Percentiles rank a stretch among this genome's conserved stretches.
phyloP scores from a whole-genome alignment of 1,140 invertebrate species.

The Plectrocnemia conspersa region DNA sequence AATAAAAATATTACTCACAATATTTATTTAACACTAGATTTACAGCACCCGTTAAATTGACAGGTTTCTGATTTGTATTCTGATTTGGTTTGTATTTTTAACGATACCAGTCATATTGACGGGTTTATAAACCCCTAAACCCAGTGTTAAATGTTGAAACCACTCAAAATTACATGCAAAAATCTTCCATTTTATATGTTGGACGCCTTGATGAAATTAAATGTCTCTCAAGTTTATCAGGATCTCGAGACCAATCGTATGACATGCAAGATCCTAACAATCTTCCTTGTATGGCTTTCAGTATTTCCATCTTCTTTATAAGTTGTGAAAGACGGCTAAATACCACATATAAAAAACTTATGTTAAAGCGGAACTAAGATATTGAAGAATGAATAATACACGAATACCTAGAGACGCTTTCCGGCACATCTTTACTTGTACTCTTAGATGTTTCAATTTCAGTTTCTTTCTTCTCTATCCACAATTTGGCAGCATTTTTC shows the following conservation, averaged over 20 bases:
- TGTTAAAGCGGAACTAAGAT: background rate
- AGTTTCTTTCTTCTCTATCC: conserved; percentile 5
- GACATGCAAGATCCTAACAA: conserved; percentile 3
- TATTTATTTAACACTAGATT: no score
- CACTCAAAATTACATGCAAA: background rate
- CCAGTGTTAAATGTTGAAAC: no score
- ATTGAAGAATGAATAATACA: background rate
- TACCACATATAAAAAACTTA: background rate
- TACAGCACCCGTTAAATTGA: no score
- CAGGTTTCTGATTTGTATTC: no score
- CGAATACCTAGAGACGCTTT: background rate
- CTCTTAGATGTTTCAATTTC: background rate
- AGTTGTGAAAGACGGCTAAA: conserved; percentile 12
- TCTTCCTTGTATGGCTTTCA: conserved; percentile 17
- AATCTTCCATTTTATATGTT: conserved; percentile 7
- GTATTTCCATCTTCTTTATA: conserved; percentile 21
- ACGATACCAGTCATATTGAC: no score
- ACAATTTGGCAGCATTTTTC: conserved; percentile 4
- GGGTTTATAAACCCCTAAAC: no score
- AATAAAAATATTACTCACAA: no score
- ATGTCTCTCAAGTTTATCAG: conserved; percentile 6
- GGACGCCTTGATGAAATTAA: conserved; percentile 2
- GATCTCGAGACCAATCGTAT: conserved; percentile 21
- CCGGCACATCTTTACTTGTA: background rate
- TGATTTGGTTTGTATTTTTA: no score